Base-by-base conservation (phyloP, 2,888 invertebrate species). In the Drosophila vallismaia region DNA sequence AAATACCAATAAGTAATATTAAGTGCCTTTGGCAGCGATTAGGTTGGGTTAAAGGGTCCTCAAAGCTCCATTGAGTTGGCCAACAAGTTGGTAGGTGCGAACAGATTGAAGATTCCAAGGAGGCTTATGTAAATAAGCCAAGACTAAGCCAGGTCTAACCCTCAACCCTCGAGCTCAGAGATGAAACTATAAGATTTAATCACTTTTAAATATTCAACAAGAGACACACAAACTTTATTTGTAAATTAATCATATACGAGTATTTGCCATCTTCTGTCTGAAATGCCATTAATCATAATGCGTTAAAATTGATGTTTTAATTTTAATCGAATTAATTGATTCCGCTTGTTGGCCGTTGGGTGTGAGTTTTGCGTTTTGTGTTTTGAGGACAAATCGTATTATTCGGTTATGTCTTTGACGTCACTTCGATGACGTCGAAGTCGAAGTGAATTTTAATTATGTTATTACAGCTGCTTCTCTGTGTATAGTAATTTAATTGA, bases 301-400 rank as follows among this genome's bases (percentile, higher is more conserved):
- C 36, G 36, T 44, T 42, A 51, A 64, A 67, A 67, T 68, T 53
- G 45, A 63, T 60, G 46, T 62, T 68, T 71, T 48, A 71, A 64
- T 54, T 82, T 74, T 48, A 78, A 79, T 71, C 70, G 67, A 76
- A 82, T 87, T 82, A 76, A 82, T 79, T 72, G 66, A 71, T 73
- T 66, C 46, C 48, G 19, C 53, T 49, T 24, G 42, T 64, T 40
- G 24, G 19, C 14, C 14, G 9, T 26, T 36, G 26, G 4, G 36
- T 10, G 28, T 19, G 4, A 28, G 4, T 19, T 24, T 4, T 19
- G 7, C 31, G 4, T 19, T 24, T 4, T 19, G 7, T 28, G 4
- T 19, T 24, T 4, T 19, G 7, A 4, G 8, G 26, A 28, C 2
- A 38, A 49, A 36, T 57, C 46, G 24, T 33, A 24, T 12, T 10